A percentile compares a stretch with the other conserved stretches of the same genome.
Evolutionary conservation across 2,113 vertebrate species (phyloP).

Genomic region (Corythoichthys intestinalis): DNA sequence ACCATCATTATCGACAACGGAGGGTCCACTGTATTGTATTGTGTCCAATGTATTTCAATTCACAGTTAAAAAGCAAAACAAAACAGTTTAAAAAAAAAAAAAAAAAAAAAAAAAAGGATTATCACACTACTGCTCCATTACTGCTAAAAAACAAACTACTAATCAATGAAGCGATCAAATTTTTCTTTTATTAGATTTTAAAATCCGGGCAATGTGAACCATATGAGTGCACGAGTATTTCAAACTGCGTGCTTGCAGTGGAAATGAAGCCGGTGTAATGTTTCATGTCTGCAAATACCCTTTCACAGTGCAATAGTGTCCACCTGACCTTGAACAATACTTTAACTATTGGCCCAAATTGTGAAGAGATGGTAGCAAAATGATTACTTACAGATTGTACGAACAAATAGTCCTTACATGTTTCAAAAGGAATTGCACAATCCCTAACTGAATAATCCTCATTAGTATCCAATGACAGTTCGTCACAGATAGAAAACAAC

Average conservation of each 20-base stretch:
- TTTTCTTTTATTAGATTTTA: background rate
- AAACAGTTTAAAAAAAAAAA: no score
- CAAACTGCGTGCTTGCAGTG: conserved; percentile 5
- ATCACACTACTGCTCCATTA: background rate
- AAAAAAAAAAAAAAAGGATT: no score
- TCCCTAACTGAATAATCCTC: conserved; percentile 31
- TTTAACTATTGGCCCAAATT: conserved; percentile 6
- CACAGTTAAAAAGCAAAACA: no score
- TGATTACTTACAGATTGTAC: background rate
- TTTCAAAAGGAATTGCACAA: conserved; percentile 2
- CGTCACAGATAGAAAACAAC: conserved; percentile 38
- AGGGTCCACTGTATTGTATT: background rate
- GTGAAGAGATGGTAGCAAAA: conserved; percentile 5
- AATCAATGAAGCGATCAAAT: background rate
- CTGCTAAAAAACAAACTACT: background rate
- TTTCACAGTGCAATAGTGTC: conserved; percentile 30
- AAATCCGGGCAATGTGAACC: background rate
- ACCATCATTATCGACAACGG: conserved; percentile 2
- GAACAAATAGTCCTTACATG: conserved; percentile 2
- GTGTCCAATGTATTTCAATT: background rate
- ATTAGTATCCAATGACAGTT: conserved; percentile 45
- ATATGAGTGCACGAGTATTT: background rate
- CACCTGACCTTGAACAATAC: conserved; percentile 28
- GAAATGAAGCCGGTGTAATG: conserved; percentile 38
- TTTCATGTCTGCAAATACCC: conserved; percentile 44